Conservation (phyloP, 2,888 invertebrate species). For the Cremastinae sp. region DNA sequence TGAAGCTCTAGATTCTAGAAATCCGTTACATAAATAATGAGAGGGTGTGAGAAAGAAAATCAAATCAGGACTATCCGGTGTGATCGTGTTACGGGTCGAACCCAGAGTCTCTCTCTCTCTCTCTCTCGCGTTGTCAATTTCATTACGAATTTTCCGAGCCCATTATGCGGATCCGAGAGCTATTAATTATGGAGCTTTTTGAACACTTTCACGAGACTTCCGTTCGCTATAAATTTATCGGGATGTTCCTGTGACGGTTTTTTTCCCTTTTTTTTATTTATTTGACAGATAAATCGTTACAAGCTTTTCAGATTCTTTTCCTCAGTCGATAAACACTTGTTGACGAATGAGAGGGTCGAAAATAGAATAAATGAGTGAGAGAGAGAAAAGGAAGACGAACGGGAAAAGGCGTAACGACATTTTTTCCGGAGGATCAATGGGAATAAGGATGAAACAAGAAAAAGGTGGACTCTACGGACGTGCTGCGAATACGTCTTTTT, state of each 20-base stretch:
- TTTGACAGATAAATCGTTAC: neutral
- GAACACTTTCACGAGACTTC: neutral
- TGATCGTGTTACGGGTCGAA: slow-evolving; percentile 4
- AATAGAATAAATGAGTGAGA: neutral
- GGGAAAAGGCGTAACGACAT: neutral
- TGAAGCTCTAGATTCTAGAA: slow-evolving; percentile 51
- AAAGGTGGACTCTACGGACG: neutral
- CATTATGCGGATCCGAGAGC: slow-evolving; percentile 53
- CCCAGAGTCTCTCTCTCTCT: too few relatives aligned
- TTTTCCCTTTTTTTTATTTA: neutral
- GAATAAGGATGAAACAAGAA: slow-evolving; percentile 1
- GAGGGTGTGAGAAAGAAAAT: slow-evolving; percentile 37
- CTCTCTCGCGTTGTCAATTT: slow-evolving; percentile 52
- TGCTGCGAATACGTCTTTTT: neutral
- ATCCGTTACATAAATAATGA: slow-evolving; percentile 56
- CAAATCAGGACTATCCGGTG: slow-evolving; percentile 50
- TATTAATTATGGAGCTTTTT: slow-evolving; percentile 45
- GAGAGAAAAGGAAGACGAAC: neutral
- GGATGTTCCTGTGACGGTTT: slow-evolving; percentile 10
- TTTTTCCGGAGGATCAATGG: neutral
- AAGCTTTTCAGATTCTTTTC: slow-evolving; percentile 5
- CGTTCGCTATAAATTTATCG: slow-evolving; percentile 48
- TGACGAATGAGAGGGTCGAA: neutral
- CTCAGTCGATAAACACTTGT: slow-evolving; percentile 1
- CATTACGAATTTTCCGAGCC: slow-evolving; percentile 50